phyloP scores from a whole-genome alignment of 2,888 invertebrate species.

The Pseudococcus jackbeardsleyi region DNA sequence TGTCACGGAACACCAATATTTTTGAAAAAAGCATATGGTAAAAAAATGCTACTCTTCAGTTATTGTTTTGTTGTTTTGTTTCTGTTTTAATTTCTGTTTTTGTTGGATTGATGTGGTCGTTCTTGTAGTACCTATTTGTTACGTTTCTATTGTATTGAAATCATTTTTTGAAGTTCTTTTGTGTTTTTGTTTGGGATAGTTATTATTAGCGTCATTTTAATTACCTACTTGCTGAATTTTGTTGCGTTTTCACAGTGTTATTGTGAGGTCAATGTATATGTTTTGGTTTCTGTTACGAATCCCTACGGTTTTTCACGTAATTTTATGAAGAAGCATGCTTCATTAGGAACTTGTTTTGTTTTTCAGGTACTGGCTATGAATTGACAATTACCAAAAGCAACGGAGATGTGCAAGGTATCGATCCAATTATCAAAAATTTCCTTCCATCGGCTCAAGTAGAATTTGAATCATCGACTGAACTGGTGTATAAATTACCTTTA shows the following conservation, averaged over 20 bases:
- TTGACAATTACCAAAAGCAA: constrained; percentile 73
- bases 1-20: constrained; percentile 87
- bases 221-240: too few species aligned
- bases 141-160: too few species aligned
- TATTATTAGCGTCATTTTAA: too few species aligned
- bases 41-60: constrained; percentile 42
- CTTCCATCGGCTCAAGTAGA: constrained; percentile 71
- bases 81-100: neutral
- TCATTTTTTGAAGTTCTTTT: too few species aligned
- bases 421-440: constrained; percentile 69
- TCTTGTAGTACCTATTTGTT: too few species aligned
- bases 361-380: constrained; percentile 80
- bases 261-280: too few species aligned
- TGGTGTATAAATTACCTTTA: constrained; percentile 74
- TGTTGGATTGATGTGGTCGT: too few species aligned
- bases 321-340: neutral
- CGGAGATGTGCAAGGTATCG: neutral
- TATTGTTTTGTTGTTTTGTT: neutral
- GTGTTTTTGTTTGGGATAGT: too few species aligned
- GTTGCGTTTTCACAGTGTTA: too few species aligned
- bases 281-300: too few species aligned
- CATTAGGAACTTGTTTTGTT: neutral
- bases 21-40: constrained; percentile 79
- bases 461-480: constrained; percentile 71
- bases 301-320: neutral